These are phyloP conservation scores for Druceiella hillmani DNA, from an alignment of 2,888 invertebrate species.

Conservation along the genomic window DNA sequence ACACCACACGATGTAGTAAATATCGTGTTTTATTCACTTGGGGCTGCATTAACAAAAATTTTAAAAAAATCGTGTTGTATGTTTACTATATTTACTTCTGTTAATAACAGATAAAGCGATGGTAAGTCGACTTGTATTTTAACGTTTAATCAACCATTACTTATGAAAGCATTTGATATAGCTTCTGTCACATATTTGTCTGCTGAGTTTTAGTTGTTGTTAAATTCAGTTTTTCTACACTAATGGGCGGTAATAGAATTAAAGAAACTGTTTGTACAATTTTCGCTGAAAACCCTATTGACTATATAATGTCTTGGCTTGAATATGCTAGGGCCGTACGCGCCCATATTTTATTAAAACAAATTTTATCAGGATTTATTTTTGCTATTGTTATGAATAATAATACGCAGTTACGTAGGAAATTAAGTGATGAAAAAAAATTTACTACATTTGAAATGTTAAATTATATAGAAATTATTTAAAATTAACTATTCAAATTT, in stretches of 20 bases:
- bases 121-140: constrained; percentile 11
- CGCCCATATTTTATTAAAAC: constrained; percentile 13
- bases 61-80: no score
- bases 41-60: no score
- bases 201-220: constrained; percentile 11
- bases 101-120: constrained; percentile 9
- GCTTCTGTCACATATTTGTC: constrained; percentile 6
- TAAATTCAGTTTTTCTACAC: constrained; percentile 11
- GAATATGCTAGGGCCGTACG: constrained; percentile 14
- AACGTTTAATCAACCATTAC: constrained; percentile 12
- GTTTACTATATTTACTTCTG: constrained; percentile 8
- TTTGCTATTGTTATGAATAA: constrained; percentile 9
- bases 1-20: no score
- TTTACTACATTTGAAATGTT: constrained; percentile 17
- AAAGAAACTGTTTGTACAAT: constrained; percentile 13
- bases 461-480: constrained; percentile 15
- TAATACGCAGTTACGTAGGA: no score
- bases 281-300: constrained; percentile 9
- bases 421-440: no score
- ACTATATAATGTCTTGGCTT: constrained; percentile 11
- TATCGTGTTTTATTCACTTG: no score
- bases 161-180: constrained; percentile 13
- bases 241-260: constrained; percentile 12
- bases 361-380: constrained; percentile 13
- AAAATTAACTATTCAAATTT: constrained; percentile 4